Base-by-base conservation (phyloP, 2,888 invertebrate genomes). In the Agrilus biguttatus region DNA sequence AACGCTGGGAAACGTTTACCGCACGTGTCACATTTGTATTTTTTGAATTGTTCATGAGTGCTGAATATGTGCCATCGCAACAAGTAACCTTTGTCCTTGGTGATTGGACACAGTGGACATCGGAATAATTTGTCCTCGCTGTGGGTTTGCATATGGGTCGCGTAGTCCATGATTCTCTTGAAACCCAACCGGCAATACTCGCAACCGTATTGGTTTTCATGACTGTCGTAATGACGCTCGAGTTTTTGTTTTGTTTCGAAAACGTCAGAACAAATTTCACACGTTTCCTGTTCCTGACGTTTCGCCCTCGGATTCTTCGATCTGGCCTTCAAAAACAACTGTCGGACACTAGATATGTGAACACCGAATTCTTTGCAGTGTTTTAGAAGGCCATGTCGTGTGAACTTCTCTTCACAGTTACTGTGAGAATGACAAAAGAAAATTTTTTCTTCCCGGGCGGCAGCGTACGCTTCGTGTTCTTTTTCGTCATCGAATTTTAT, bases 1-100 rank as follows among this genome's bases (percentile, higher is more conserved):
- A 65, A 62, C 51, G 70, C 70, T 59, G 70, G 69, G 46, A 72
- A 72, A 21, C 72, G 71, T 55, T 71, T 72, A 45, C 68, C 67
- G 53, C 72, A 72, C 7, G 67, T 66, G 41, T 69, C 67, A 53
- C 72, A 72, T 33, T 28, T 28, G 28, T 54, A 55, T 36, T 54
- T 48, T 36, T 51, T 48, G 42, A 52, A 46, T 23, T 50, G 50
- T 32, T 51, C 51, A 39, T 56, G 55, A 51, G 28, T 28, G 10
- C 28, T 28, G 28, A 28, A 28, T 2, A 28, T 28, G 28, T 28
- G 28, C 28, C 28, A 28, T 5, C 28, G 28, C 10, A 28, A 10
- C 28, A 28, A 10, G 10, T 28, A 28, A 8, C 28, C 28, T 4
- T 28, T 28, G 28, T 28, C 28, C 28, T 47, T 34, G 48, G 48